These are phyloP conservation scores for Phengaris alcon DNA, from an alignment of 2,888 invertebrate species.

Conservation along the genomic window DNA sequence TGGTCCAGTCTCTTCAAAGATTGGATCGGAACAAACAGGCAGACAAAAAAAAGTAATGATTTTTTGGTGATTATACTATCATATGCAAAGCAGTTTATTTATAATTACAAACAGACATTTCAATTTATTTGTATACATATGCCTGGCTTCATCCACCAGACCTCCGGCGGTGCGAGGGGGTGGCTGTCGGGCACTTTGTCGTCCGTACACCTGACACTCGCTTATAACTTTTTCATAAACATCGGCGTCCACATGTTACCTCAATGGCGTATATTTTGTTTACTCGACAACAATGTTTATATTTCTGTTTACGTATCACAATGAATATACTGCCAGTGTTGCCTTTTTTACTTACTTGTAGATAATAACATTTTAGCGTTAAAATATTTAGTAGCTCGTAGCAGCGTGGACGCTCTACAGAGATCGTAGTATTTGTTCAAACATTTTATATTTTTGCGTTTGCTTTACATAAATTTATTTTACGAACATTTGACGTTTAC, in stretches of 20 bases:
- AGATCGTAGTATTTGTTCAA: background rate
- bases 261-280: background rate
- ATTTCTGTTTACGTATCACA: background rate
- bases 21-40: too few species aligned
- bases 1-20: too few species aligned
- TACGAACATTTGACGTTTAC: too few species aligned
- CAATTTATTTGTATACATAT: too few species aligned
- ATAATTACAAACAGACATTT: too few species aligned
- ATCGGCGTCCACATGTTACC: background rate
- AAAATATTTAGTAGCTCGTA: background rate
- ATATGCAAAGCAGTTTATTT: too few species aligned
- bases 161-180: background rate
- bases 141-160: background rate
- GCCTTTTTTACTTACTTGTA: too few species aligned
- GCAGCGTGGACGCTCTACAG: background rate
- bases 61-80: too few species aligned
- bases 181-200: background rate
- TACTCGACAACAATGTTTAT: background rate
- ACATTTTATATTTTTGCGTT: too few species aligned
- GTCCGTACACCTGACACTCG: background rate
- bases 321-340: background rate
- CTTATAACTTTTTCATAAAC: constrained; percentile 7
- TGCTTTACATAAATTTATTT: too few species aligned
- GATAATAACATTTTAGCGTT: too few species aligned
- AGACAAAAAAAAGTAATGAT: too few species aligned